A percentile compares a stretch with the other conserved stretches of the same genome.
Conservation (phyloP, 2,888 invertebrate genomes). For the Cerastis rubricosa region DNA sequence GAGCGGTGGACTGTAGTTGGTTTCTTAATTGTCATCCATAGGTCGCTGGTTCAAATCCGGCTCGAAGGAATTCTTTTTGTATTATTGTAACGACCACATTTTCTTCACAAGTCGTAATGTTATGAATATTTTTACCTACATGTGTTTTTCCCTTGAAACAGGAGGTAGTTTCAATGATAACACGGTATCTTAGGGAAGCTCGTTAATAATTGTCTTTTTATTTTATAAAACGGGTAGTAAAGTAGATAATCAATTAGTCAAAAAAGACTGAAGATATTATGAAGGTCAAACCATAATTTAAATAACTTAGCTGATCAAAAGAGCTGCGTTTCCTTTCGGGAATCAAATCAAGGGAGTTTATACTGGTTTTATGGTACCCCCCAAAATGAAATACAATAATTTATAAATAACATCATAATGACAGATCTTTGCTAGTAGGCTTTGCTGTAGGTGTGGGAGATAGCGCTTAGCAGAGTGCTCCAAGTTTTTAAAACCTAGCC, state of each 20-base stretch:
- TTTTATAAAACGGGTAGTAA: not conserved
- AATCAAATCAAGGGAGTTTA: no score
- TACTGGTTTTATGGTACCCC: no score
- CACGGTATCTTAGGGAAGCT: not conserved
- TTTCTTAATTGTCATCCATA: conserved; percentile 84
- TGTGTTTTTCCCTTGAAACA: no score
- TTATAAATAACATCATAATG: no score
- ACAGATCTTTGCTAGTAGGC: no score
- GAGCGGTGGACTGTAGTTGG: conserved; percentile 90
- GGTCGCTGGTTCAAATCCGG: conserved; percentile 92
- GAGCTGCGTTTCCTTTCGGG: not conserved
- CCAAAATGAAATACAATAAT: no score
- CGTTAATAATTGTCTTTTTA: not conserved
- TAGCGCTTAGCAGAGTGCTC: no score
- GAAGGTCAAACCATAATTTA: not conserved
- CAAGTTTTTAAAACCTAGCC: no score
- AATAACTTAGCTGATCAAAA: not conserved
- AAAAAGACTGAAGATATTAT: not conserved
- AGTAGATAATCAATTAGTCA: not conserved
- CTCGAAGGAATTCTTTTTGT: conserved; percentile 86
- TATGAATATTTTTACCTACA: not conserved
- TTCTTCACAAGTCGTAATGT: not conserved
- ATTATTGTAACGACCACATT: not conserved
- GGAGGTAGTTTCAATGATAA: conserved; percentile 1
- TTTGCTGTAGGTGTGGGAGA: no score